Evolutionary conservation across 2,888 invertebrate genomes (phyloP).

Genomic region (Macaria liturata): DNA sequence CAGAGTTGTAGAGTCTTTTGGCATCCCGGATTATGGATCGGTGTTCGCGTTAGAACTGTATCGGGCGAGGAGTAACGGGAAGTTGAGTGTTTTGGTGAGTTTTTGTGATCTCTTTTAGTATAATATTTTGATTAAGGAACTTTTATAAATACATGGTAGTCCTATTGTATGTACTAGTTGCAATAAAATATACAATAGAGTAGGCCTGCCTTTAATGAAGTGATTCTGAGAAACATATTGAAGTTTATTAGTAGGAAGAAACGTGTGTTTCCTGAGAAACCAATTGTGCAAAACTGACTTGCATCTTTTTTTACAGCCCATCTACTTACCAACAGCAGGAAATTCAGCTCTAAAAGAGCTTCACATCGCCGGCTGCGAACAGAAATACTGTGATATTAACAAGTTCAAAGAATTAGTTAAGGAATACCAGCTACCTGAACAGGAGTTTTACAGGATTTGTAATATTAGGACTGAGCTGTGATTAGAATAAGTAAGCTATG

Average conservation of each 20-base stretch:
- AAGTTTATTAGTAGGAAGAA: too few relatives aligned
- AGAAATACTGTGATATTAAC: conserved; percentile 49
- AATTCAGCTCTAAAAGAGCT: conserved; percentile 48
- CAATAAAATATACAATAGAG: too few relatives aligned
- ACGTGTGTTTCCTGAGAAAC: too few relatives aligned
- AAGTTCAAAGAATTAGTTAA: conserved; percentile 56
- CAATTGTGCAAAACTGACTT: too few relatives aligned
- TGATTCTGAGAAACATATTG: too few relatives aligned
- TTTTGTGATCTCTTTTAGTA: not conserved
- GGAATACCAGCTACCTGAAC: conserved; percentile 53
- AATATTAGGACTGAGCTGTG: conserved; percentile 52
- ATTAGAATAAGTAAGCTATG: conserved; percentile 14
- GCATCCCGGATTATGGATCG: conserved; percentile 68
- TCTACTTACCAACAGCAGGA: conserved; percentile 66
- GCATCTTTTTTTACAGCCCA: conserved; percentile 50
- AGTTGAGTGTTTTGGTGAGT: conserved; percentile 63
- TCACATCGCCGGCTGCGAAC: conserved; percentile 55
- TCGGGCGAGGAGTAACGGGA: conserved; percentile 48
- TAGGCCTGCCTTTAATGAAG: too few relatives aligned
- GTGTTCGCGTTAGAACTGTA: conserved; percentile 66
- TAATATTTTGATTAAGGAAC: too few relatives aligned
- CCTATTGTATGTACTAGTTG: too few relatives aligned
- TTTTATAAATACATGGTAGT: too few relatives aligned
- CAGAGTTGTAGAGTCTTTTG: conserved; percentile 45
- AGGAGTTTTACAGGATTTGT: conserved; percentile 60